These are phyloP conservation scores for Nemapogon koenigi DNA, from an alignment of 2,888 invertebrate genomes.

Conservation along the genomic window DNA sequence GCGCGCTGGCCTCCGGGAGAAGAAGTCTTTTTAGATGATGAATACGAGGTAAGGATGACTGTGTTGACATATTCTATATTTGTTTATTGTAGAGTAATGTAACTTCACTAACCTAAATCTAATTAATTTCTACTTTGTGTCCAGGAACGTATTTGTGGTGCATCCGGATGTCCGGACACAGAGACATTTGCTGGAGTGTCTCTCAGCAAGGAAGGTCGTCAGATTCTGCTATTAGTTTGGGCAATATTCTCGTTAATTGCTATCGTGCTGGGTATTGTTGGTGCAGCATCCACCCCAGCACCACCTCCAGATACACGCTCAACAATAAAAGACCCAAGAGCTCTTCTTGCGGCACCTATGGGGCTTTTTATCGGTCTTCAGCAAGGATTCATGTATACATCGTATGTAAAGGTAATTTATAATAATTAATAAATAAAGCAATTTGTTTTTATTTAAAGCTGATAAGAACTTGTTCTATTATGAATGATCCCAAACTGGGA, in stretches of 20 bases:
- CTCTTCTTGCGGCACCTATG: constrained; percentile 76
- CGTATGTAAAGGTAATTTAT: constrained; percentile 74
- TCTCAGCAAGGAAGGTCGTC: constrained; percentile 38
- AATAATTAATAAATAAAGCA: too few relatives aligned
- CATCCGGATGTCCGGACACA: constrained; percentile 47
- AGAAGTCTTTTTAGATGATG: constrained; percentile 62
- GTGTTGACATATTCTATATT: not conserved
- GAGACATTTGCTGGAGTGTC: constrained; percentile 36
- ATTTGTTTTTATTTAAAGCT: too few relatives aligned
- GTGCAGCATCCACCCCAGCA: constrained; percentile 38
- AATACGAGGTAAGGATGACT: constrained; percentile 53
- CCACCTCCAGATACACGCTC: constrained; percentile 42
- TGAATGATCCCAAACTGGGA: too few relatives aligned
- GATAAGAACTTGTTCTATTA: too few relatives aligned
- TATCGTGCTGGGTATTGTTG: constrained; percentile 37
- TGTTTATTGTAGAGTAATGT: not conserved
- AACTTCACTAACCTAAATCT: constrained; percentile 6
- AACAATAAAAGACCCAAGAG: constrained; percentile 63
- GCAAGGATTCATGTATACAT: constrained; percentile 84
- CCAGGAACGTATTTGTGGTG: constrained; percentile 44
- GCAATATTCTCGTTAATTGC: constrained; percentile 33
- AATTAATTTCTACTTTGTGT: constrained; percentile 15
- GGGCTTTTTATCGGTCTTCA: constrained; percentile 84
- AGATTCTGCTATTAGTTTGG: constrained; percentile 40
- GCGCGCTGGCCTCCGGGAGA: constrained; percentile 45